Evolutionary conservation across 2,113 vertebrate species (phyloP), one percentile per base, ranked within the genome.

Genomic region (Xenopus laevis): DNA sequence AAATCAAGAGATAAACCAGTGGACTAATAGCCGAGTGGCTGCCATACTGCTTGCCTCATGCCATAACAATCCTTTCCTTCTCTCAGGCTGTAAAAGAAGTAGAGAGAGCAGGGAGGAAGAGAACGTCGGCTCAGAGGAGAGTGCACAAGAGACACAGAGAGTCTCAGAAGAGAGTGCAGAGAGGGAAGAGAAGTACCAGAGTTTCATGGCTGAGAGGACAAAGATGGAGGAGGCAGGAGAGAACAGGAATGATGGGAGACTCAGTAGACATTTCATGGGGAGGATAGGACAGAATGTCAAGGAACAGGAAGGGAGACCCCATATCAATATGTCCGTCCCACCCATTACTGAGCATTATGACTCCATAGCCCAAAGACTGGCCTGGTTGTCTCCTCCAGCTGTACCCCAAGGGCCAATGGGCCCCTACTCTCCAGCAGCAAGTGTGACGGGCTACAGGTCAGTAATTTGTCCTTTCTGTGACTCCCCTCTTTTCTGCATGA

Each of bases 391-490:
- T 10, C 64, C 63, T 4, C 13, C 72, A 8, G 53, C 47, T 10
- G 13, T 55, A 11, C 64, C 23, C 4, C 62, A 50, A 5, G 21
- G 55, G 20, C 20, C 53, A n/a, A 7, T 55, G 40, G 21, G 16
- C 1, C 16, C 64, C 40, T 74, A 68, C 21, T 4, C 23, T 17
- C 27, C 55, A 45, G 40, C 55, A 6, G 0, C 44, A 11, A 20
- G 55, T 46, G 30, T 63, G 16, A 27, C 65, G 13, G 72, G 18
- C 21, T 58, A 68, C 64, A 68, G 72, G 72, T 75, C 27, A 52
- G 64, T 65, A 20, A 10, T 13, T 12, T 9, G 6, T 40, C 33
- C 15, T 17, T 18, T 16, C 16, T 55, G 15, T 55, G 6, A 55
- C 13, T 3, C 15, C 15, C 15, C 2, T 2, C 52, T 7, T 2